Evolutionary conservation across 2,888 invertebrate genomes (phyloP).

Genomic region (Coelogynopora nodosa): DNA sequence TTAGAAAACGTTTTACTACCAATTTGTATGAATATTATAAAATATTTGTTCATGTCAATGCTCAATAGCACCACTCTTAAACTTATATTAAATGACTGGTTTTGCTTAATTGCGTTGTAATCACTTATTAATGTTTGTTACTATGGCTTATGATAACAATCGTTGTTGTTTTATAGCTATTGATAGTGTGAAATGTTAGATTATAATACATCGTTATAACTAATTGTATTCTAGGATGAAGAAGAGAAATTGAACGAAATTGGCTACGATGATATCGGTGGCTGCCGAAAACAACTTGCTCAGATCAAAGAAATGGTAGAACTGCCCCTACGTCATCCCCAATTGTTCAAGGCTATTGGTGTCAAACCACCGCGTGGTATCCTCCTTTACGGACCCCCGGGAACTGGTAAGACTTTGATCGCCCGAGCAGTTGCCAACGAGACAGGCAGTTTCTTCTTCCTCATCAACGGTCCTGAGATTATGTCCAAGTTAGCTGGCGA

Average conservation of each 20-base stretch:
- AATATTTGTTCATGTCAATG: too few relatives aligned
- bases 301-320: constrained; percentile 99
- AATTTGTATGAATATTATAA: too few relatives aligned
- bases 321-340: constrained; percentile 91
- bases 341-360: constrained; percentile 96
- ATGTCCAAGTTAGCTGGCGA: constrained; percentile 99
- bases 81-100: too few relatives aligned
- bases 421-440: constrained; percentile 98
- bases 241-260: constrained; percentile 95
- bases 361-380: constrained; percentile 97
- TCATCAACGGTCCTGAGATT: constrained; percentile 96
- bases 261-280: constrained; percentile 98
- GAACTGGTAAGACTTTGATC: constrained; percentile 91
- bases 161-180: too few relatives aligned
- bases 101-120: too few relatives aligned
- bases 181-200: too few relatives aligned
- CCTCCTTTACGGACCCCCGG: constrained; percentile 83
- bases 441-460: constrained; percentile 98
- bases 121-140: too few relatives aligned
- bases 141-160: too few relatives aligned
- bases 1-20: too few relatives aligned
- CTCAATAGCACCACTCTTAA: too few relatives aligned
- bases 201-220: too few relatives aligned
- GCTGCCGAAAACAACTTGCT: constrained; percentile 94
- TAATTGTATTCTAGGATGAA: constrained; percentile 82